Percentiles rank a stretch among this genome's conserved stretches.
Conservation (phyloP, 1,140 invertebrate genomes). For the Drosophila takahashii region DNA sequence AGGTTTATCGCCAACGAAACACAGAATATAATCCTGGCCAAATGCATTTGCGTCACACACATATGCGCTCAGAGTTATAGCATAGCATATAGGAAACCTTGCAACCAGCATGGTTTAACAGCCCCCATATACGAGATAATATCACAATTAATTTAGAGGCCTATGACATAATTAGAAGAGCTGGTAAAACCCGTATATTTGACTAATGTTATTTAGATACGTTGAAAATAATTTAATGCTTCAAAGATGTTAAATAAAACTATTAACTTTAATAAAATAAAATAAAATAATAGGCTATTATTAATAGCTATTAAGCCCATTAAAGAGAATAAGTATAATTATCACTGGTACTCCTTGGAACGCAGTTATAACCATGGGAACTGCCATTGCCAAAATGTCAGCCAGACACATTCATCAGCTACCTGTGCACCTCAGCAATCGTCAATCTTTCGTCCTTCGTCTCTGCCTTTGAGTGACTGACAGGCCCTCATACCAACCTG, state of each 20-base stretch:
- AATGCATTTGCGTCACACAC: constrained; percentile 13
- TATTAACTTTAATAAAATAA: no score
- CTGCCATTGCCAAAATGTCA: constrained; percentile 19
- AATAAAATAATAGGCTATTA: no score
- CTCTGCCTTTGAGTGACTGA: constrained; percentile 29
- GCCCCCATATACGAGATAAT: neutral
- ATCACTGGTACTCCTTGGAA: neutral
- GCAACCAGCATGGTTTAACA: neutral
- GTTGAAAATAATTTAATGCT: no score
- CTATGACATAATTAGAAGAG: neutral
- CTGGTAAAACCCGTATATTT: neutral
- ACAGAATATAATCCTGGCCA: constrained; percentile 3
- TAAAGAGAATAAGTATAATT: neutral
- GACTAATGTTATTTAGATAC: neutral
- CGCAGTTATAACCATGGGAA: neutral
- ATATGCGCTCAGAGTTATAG: neutral
- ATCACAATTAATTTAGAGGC: neutral
- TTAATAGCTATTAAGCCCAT: no score
- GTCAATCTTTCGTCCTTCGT: constrained; percentile 45
- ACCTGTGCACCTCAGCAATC: constrained; percentile 27
- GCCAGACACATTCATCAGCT: constrained; percentile 37
- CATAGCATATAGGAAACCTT: neutral
- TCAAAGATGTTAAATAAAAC: no score
- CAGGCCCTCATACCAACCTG: constrained; percentile 9
- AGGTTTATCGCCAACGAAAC: constrained; percentile 29